Evolutionary conservation across 2,113 vertebrate genomes (phyloP), one percentile per base, ranked within the genome.

Genomic region (Choloepus hoffmanni): DNA sequence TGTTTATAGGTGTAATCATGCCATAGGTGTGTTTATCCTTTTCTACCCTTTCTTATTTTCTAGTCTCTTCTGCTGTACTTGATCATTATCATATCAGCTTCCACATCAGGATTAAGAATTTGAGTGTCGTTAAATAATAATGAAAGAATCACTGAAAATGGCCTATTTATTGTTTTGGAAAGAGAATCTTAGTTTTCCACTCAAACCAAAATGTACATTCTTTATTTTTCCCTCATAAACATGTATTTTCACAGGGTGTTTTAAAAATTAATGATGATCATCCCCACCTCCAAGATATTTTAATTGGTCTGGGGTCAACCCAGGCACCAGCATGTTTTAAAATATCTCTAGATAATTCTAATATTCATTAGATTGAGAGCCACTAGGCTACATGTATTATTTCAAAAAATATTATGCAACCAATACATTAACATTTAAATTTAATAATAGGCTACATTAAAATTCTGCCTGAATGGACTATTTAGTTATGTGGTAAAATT

Each of bases 341-440:
- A 96, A 86, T 2, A 72, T 72, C 11, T 12, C 3, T 26, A 76
- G 21, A 8, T 62, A 90, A 74, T 30, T 65, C 21, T 70, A 90
- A 4, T 36, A 33, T 15, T 55, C 28, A 45, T 62, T 90, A 50
- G 2, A 63, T 92, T 72, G 55, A 89, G 43, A 94, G 7, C 30
- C 23, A 19, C 5, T 74, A 21, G 36, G 12, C 1, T 74, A 13
- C 43, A 63, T 48, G 5, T 30, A 30, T 13, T 88, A 13, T 76
- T 18, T 73, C 26, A 72, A 53, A 94, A 94, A 83, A 73, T 58
- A 43, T 82, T 85, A 74, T 89, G 2, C 2, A n/a, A 45, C 4
- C 8, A 89, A 50, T 79, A 36, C 21, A 67, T 84, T 82, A 83
- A 70, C 7, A 78, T 95, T 92, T 79, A 63, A 48, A 16, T 89